These are phyloP conservation scores for Austrofundulus limnaeus DNA, from an alignment of 2,113 vertebrate species.

Conservation along the genomic window DNA sequence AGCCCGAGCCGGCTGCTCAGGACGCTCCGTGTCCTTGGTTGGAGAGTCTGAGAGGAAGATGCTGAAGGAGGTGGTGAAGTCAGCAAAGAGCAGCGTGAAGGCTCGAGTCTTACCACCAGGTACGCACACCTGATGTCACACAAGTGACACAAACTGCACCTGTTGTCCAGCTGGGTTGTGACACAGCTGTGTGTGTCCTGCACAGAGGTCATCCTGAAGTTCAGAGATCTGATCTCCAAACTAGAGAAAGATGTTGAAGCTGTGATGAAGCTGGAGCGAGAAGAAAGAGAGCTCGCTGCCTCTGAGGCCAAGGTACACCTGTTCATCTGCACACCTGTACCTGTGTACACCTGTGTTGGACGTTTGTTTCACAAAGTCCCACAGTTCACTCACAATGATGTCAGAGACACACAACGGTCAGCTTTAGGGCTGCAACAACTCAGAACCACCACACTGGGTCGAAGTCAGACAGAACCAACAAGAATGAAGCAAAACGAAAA, in stretches of 20 bases:
- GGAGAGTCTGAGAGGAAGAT: conserved; percentile 93
- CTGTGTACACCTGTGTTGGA: not conserved
- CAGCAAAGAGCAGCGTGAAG: conserved; percentile 88
- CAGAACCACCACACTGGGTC: too few species aligned
- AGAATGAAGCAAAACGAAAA: too few species aligned
- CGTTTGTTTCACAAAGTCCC: too few species aligned
- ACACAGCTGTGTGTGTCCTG: not conserved
- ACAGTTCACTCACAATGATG: too few species aligned
- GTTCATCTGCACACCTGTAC: not conserved
- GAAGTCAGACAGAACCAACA: too few species aligned
- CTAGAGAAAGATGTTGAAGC: conserved; percentile 93
- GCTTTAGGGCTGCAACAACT: too few species aligned
- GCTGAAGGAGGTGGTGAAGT: conserved; percentile 94
- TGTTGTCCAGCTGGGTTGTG: not conserved
- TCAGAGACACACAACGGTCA: too few species aligned
- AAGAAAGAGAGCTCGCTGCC: conserved; percentile 89
- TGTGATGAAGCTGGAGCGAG: conserved; percentile 88
- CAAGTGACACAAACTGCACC: not conserved
- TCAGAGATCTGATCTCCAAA: conserved; percentile 91
- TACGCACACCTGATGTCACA: conserved; percentile 48
- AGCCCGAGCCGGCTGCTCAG: conserved; percentile 88
- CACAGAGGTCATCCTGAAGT: conserved; percentile 92
- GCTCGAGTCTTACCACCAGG: conserved; percentile 91
- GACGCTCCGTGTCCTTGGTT: conserved; percentile 93
- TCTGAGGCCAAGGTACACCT: conserved; percentile 89